These are phyloP conservation scores for Rotaria sp. DNA, from an alignment of 2,888 invertebrate species.

Conservation along the genomic window DNA sequence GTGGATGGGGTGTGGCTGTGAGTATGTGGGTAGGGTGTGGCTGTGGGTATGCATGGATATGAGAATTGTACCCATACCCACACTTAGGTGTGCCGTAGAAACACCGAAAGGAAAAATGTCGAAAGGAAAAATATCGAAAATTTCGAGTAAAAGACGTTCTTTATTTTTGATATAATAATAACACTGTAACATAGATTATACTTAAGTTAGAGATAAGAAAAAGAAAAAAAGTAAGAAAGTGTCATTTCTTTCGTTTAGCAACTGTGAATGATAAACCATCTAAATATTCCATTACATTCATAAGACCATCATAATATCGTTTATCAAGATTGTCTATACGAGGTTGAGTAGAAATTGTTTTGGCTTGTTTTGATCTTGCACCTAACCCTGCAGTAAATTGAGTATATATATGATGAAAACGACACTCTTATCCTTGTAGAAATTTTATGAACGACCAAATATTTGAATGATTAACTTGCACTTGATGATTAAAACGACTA, in stretches of 20 bases:
- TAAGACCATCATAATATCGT: background rate
- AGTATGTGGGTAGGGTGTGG: too few species aligned
- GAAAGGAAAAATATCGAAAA: too few species aligned
- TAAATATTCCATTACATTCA: background rate
- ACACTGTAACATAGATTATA: too few species aligned
- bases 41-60: too few species aligned
- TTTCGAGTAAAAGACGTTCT: too few species aligned
- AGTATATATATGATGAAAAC: background rate
- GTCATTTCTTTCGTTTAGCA: background rate
- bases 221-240: too few species aligned
- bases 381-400: background rate
- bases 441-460: constrained; percentile 8
- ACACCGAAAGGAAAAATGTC: too few species aligned
- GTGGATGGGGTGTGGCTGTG: too few species aligned
- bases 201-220: too few species aligned
- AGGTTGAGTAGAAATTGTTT: background rate
- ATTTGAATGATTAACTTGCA: background rate
- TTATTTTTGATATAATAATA: too few species aligned
- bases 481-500: background rate
- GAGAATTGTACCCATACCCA: too few species aligned
- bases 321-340: background rate
- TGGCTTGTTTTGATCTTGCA: background rate
- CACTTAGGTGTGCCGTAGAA: too few species aligned
- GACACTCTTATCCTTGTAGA: background rate
- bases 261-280: background rate